Percentiles rank a stretch among this genome's conserved stretches.
Conservation (phyloP, 2,113 vertebrate genomes). For the Rutilus rutilus region DNA sequence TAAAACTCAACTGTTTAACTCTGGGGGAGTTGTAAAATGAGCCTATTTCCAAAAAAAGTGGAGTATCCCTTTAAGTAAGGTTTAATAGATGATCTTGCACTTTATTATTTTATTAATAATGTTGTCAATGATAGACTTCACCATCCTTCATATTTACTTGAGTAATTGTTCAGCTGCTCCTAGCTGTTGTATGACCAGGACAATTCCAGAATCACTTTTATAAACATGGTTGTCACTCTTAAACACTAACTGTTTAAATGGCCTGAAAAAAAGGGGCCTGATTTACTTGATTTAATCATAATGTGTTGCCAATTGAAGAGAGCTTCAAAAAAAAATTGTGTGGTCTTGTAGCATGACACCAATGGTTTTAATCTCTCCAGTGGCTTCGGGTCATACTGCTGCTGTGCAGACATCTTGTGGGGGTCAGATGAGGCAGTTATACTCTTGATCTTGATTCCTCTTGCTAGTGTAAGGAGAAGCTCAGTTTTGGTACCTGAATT, state of each 20-base stretch:
- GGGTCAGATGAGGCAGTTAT: conserved; percentile 15
- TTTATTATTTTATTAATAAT: neutral
- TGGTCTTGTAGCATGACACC: conserved; percentile 7
- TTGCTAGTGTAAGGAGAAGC: conserved; percentile 36
- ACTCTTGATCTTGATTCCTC: conserved; percentile 38
- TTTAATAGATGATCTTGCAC: neutral
- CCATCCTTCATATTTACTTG: neutral
- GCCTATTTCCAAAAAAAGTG: too few relatives aligned
- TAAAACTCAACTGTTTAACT: too few relatives aligned
- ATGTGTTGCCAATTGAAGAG: neutral
- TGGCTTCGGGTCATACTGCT: neutral
- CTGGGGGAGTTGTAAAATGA: too few relatives aligned
- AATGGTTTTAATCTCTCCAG: conserved; percentile 22
- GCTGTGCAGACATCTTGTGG: neutral
- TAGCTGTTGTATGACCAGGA: neutral
- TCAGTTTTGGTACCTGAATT: conserved; percentile 25
- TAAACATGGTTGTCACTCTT: neutral
- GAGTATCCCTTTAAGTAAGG: too few relatives aligned
- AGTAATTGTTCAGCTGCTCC: neutral
- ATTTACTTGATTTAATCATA: neutral
- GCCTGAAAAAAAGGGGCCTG: neutral
- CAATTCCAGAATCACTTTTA: neutral
- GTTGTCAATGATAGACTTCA: neutral
- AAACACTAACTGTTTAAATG: neutral
- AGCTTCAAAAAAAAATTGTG: neutral